Base-by-base conservation (phyloP, 2,888 invertebrate species). In the Ctena decussata region DNA sequence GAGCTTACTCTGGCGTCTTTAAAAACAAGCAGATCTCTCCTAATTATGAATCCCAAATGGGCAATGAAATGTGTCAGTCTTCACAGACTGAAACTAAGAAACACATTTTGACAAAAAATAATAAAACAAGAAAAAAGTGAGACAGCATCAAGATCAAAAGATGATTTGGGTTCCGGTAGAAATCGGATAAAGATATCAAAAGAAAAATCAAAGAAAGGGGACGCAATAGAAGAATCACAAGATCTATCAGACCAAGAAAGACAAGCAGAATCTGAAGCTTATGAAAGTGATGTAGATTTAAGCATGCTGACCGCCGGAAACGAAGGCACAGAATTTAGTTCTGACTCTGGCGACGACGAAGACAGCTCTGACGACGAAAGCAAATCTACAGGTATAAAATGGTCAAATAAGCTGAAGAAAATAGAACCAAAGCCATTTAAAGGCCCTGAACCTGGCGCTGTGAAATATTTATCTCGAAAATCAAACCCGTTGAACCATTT, bases 291-390 rank as follows among this genome's bases (percentile, higher is more conserved):
- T 35, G 49, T 15, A 49, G 57, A 35, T 37, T 27, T 75, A 15
- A 35, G 21, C 53, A 53, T 53, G 3, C 6, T 53, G 6, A 53
- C 24, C 5, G 53, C 53, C 21, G 53, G 53, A 53, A 53, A 57
- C n/a, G 60, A 39, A 37, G 37, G 37, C 35, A 21, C 6, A 60
- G 35, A 37, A 27, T 76, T 37, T 1, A 57, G 57, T 27, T 57
- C 57, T 24, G n/a, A n/a, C 5, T 76, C 76, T n/a, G 77, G 57
- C 41, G 60, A 60, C 37, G 77, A 77, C 35, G n/a, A n/a, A n/a
- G 57, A 53, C 35, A 49, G 18, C 30, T 32, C 75, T 53, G 77
- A 77, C 60, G 60, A 60, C 41, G 77, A 77, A 37, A 21, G 41
- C 1, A 15, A 41, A 41, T 41, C 41, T 11, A 41, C 41, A 11